These are phyloP conservation scores for Margaritifera margaritifera DNA, from an alignment of 2,888 invertebrate genomes.

Conservation along the genomic window DNA sequence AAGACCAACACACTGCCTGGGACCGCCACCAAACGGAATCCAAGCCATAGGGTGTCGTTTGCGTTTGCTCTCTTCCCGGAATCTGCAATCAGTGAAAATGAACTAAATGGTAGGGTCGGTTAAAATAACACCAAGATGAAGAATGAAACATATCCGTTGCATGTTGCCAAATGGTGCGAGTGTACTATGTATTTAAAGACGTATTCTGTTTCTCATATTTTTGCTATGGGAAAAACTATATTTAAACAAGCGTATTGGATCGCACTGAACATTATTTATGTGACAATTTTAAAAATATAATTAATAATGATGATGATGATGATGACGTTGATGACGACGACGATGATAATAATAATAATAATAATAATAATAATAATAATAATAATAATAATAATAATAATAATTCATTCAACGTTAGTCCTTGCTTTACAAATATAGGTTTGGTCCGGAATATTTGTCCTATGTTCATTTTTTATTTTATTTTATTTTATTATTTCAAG, in stretches of 20 bases:
- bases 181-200: neutral
- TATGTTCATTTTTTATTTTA: too few relatives aligned
- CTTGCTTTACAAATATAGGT: too few relatives aligned
- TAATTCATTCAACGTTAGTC: too few relatives aligned
- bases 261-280: neutral
- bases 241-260: neutral
- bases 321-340: too few relatives aligned
- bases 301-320: too few relatives aligned
- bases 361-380: neutral
- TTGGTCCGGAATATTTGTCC: too few relatives aligned
- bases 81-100: conserved; percentile 43
- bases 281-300: neutral
- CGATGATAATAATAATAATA: neutral
- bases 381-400: too few relatives aligned
- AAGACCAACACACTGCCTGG: conserved; percentile 64
- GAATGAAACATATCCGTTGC: neutral
- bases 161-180: neutral
- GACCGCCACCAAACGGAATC: conserved; percentile 69
- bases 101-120: neutral
- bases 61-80: conserved; percentile 48
- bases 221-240: neutral
- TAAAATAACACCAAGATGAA: neutral
- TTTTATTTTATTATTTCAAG: too few relatives aligned
- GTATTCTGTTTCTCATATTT: neutral
- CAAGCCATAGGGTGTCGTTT: conserved; percentile 60